phyloP scores from a whole-genome alignment of 2,888 invertebrate genomes.

The Polyommatus iphigenia region DNA sequence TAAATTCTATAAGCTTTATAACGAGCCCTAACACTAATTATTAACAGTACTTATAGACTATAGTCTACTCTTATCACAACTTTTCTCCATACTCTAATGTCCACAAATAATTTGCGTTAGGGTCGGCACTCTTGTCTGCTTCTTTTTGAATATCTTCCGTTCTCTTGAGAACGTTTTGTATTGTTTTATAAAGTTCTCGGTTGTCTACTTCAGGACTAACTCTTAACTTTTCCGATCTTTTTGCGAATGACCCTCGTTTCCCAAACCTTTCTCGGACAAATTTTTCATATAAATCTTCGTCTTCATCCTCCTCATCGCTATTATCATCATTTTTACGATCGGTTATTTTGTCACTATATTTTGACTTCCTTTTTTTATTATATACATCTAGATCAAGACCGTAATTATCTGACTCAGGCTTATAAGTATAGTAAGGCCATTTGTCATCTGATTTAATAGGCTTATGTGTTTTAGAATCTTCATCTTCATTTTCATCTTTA shows the following conservation, averaged over 20 bases:
- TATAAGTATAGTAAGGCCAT: conserved; percentile 11
- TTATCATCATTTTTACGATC: conserved; percentile 38
- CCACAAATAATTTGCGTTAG: conserved; percentile 76
- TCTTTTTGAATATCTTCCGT: conserved; percentile 63
- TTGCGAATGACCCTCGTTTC: conserved; percentile 59
- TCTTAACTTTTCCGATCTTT: conserved; percentile 59
- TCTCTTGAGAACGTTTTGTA: conserved; percentile 66
- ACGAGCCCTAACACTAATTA: background rate
- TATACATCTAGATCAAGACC: background rate
- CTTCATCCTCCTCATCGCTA: conserved; percentile 49
- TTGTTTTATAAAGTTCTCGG: conserved; percentile 56
- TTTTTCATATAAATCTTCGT: conserved; percentile 70
- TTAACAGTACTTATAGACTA: background rate
- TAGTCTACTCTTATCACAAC: conserved; percentile 41
- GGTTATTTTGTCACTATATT: conserved; percentile 21
- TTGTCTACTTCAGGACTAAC: conserved; percentile 48
- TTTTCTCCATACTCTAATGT: conserved; percentile 76
- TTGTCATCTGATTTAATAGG: conserved; percentile 25
- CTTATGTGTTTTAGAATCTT: conserved; percentile 28
- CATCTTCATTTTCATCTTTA: conserved; percentile 40
- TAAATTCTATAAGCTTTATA: background rate
- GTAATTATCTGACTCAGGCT: background rate
- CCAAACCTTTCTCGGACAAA: conserved; percentile 74
- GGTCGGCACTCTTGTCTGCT: conserved; percentile 66
- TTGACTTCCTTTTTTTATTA: conserved; percentile 12